A percentile compares a stretch with the other conserved stretches of the same genome.
phyloP scores from a whole-genome alignment of 2,797 vertebrate species.

The Typhlichthys subterraneus region DNA sequence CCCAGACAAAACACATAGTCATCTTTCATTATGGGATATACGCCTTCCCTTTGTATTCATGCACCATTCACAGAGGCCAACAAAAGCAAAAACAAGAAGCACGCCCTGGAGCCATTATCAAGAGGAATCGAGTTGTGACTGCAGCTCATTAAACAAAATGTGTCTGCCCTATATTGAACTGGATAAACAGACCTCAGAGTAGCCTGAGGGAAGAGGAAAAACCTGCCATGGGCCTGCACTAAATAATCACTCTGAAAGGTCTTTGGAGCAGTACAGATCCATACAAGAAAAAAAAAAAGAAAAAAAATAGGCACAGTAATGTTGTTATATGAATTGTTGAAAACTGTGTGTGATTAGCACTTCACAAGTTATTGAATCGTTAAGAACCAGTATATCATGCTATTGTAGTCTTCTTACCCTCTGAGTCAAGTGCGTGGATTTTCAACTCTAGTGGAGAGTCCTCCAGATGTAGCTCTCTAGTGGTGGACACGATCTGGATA shows the following conservation, averaged over 20 bases:
- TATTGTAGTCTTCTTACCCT: conserved; percentile 76
- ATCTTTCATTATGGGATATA: conserved; percentile 38
- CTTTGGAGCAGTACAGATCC: conserved; percentile 21
- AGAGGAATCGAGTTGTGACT: conserved; percentile 53
- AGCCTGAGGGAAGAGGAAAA: conserved; percentile 34
- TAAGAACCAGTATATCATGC: neutral
- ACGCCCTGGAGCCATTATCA: conserved; percentile 49
- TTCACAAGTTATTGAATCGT: neutral
- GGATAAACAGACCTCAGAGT: conserved; percentile 49
- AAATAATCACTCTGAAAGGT: conserved; percentile 30
- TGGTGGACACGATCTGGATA: conserved; percentile 92
- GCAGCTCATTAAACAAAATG: conserved; percentile 67
- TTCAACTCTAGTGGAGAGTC: conserved; percentile 91
- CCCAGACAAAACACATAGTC: conserved; percentile 40
- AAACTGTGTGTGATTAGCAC: conserved; percentile 1
- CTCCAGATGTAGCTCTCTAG: conserved; percentile 93
- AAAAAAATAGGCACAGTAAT: conserved; percentile 3
- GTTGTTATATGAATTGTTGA: neutral
- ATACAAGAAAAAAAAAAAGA: neutral
- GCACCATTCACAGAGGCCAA: conserved; percentile 38
- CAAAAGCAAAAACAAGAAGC: conserved; percentile 49
- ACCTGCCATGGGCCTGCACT: conserved; percentile 27
- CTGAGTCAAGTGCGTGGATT: conserved; percentile 92
- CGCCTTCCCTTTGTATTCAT: conserved; percentile 15
- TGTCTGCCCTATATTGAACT: conserved; percentile 55